Evolutionary conservation across 2,888 invertebrate genomes (phyloP).

Genomic region (Silvanus unidentatus): DNA sequence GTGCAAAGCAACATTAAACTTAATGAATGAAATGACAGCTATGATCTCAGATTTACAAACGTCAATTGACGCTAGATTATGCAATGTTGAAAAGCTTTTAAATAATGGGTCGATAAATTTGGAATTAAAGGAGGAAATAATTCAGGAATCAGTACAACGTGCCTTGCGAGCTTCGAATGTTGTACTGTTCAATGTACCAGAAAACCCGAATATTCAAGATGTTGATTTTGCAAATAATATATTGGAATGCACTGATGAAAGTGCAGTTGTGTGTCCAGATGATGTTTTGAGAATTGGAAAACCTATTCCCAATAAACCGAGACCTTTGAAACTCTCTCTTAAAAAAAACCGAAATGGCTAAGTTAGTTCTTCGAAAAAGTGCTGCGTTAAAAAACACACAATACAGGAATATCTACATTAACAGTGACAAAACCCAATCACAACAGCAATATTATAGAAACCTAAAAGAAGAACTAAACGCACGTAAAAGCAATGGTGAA

Average conservation of each 20-base stretch:
- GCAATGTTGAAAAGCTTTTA: not conserved
- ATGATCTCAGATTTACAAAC: not conserved
- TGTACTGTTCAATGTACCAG: slow-evolving; percentile 4
- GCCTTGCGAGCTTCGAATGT: slow-evolving; percentile 4
- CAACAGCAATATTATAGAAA: too few species aligned
- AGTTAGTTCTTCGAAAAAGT: too few species aligned
- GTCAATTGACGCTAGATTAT: not conserved
- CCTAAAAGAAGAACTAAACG: too few species aligned
- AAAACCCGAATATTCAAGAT: not conserved
- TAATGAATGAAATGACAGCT: not conserved
- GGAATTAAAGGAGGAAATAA: not conserved
- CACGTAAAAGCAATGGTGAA: too few species aligned
- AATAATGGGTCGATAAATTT: not conserved
- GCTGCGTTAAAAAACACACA: too few species aligned
- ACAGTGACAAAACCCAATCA: too few species aligned
- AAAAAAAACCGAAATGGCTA: too few species aligned
- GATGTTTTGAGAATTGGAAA: slow-evolving; percentile 4
- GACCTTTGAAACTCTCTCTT: not conserved
- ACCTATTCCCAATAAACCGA: not conserved
- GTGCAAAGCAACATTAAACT: slow-evolving; percentile 3
- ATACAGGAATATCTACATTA: too few species aligned
- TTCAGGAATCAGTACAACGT: slow-evolving; percentile 6
- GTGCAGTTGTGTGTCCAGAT: slow-evolving; percentile 6
- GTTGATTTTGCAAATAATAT: slow-evolving; percentile 7
- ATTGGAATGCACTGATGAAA: slow-evolving; percentile 3